Base-by-base conservation (phyloP, 2,113 vertebrate species). In the Martes martes region DNA sequence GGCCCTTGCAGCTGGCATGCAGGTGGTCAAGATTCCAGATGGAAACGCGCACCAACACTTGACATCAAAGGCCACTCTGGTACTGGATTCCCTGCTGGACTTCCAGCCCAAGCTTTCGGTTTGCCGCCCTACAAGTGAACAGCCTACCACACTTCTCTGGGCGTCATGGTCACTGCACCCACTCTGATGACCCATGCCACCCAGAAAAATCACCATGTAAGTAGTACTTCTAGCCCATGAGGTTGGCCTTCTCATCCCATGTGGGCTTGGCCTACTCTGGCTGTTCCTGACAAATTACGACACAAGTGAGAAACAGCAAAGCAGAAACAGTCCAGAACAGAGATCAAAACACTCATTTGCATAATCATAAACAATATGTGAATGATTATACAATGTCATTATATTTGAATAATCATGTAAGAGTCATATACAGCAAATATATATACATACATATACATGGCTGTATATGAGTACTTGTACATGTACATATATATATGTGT, bases 21-120 rank as follows among this genome's bases (percentile, higher is more conserved):
- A 99, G 98, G 99, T 99, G 16, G 99, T 99, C 95, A 99, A 99
- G 99, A 98, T 99, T 88, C 99, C 99, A 0, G 99, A 99, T 73
- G 97, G 98, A 78, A 99, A 99, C 63, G 97, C 99, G 96, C 98
- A 98, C 97, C 98, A 86, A 4, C 91, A 98, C 42, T 97, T 99
- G 45, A 99, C 98, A 26, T 98, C 96, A 95, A 98, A 98, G 9
- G 99, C 99, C 85, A 99, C 99, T 0, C 89, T 99, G 65, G 91
- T 98, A 39, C 99, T 99, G 28, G 69, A 93, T 31, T 99, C 99
- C 71, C 98, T 99, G 98, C 98, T 99, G 91, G 99, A 99, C 71
- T 99, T 99, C 96, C 95, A 96, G 83, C 99, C 99, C 0, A 98
- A 99, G 92, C 97, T 99, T 99, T 99, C 16, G 99, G 99, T 50